Conservation (phyloP, 2,888 invertebrate species). For the Hypomecis atomaria region DNA sequence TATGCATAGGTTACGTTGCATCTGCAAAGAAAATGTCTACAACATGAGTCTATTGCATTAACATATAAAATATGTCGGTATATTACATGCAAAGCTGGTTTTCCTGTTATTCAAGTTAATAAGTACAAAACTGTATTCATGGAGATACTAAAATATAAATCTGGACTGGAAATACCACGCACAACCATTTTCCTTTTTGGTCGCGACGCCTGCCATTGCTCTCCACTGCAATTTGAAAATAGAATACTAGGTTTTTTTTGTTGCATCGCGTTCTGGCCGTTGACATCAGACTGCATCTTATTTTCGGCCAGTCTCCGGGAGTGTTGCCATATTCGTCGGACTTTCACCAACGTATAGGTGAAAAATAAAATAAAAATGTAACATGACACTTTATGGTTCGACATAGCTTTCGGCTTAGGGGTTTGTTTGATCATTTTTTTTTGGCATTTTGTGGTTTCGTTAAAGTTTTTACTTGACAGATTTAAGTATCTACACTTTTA, state of each 20-base stretch:
- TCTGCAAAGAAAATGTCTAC: no score
- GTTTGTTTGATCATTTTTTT: background rate
- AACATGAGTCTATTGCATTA: no score
- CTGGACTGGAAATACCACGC: slow-evolving; percentile 30
- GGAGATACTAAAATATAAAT: slow-evolving; percentile 21
- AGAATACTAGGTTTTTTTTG: slow-evolving; percentile 69
- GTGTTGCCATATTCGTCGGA: slow-evolving; percentile 69
- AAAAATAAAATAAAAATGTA: slow-evolving; percentile 37
- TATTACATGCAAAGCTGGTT: background rate
- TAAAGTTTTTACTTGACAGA: background rate
- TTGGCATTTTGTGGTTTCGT: background rate
- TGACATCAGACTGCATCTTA: slow-evolving; percentile 76
- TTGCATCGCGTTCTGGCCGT: slow-evolving; percentile 76
- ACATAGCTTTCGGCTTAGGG: slow-evolving; percentile 14
- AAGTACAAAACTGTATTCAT: background rate
- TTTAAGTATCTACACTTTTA: background rate
- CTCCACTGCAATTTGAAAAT: slow-evolving; percentile 77
- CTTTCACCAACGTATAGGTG: slow-evolving; percentile 39
- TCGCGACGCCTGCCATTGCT: slow-evolving; percentile 56
- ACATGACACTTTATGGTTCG: slow-evolving; percentile 49
- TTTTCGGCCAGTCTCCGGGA: slow-evolving; percentile 75
- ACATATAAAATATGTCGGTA: no score
- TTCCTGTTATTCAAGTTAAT: slow-evolving; percentile 18
- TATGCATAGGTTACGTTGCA: no score
- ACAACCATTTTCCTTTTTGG: slow-evolving; percentile 62